Base-by-base conservation (phyloP, 2,113 vertebrate species). In the Crotalus horridus region DNA sequence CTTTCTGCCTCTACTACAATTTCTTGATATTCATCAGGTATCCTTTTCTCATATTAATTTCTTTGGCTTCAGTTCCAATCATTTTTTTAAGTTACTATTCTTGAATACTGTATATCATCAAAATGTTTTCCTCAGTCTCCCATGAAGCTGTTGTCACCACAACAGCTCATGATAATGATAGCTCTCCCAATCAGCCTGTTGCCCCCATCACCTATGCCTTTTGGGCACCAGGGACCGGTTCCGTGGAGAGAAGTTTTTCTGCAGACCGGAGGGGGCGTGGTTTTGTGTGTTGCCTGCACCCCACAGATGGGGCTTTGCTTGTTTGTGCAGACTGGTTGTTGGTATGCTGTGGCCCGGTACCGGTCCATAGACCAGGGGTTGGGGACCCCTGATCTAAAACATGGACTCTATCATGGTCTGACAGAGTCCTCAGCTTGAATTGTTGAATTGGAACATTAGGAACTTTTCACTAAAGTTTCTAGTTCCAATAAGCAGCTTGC, bases 401-500 rank as follows among this genome's bases (percentile, higher is more conserved):
- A 54, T 64, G 3, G 90, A 94, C 88, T 81, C 33, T 21, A 9
- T 81, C 33, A 81, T 10, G 33, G 7, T 21, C 94, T 95, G 93
- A 87, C 93, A 74, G 55, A 93, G 94, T 89, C 89, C 94, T 94
- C 89, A 93, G 90, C 93, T 74, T 92, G 94, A 92, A 88, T 91
- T 96, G 91, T 94, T 95, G 93, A 97, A 95, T 95, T 96, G 96
- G 95, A 96, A 96, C 96, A 96, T 94, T 91, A 97, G 95, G 96
- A 95, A 39, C 29, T 95, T 91, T 95, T 96, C 96, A 96, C 97
- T 96, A 95, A 97, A 97, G 95, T 97, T 95, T 3, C 87, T 96
- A 55, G 94, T 93, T 95, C 96, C 93, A 95, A 96, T 1, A n/a
- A 98, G 97, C 97, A 98, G 97, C 97, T 97, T 98, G 97, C 97